Base-by-base conservation (phyloP, 1,140 invertebrate species). In the Cephus cinctus region DNA sequence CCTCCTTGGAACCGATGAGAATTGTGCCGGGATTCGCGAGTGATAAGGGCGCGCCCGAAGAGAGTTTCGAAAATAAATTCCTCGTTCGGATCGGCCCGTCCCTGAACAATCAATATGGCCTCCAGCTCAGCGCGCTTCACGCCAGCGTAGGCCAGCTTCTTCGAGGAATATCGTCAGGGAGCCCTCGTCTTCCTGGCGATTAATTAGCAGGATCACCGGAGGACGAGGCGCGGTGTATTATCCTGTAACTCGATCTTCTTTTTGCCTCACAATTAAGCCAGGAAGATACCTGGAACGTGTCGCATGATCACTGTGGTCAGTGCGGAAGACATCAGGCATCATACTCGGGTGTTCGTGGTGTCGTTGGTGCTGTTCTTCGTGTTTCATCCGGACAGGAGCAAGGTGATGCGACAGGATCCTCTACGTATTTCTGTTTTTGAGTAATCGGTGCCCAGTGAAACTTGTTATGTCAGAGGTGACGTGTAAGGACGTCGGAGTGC, bases 61-160 rank as follows among this genome's bases (percentile, higher is more conserved):
- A 51, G 43, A 19, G 30, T 27, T 48, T 51, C 53, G 56, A 61
- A 51, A 57, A 59, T 52, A 63, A 52, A 64, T 62, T 56, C 39
- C 22, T 52, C 48, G 50, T 43, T 55, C 27, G 49, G 57, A 66
- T 68, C 63, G 63, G 62, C 55, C 52, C 66, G 68, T 60, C 59
- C 65, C 65, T 68, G 64, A 67, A 40, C 31, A 64, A 71, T 71
- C 69, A 69, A 71, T 71, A 71, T 71, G 69, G 67, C 67, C 62
- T 69, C 69, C 65, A 61, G 59, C 45, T 55, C 42, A 30, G 27
- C 12, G 38, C 56, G 56, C 57, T 57, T 50, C 57, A 63, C 60
- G 56, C 53, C 32, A 60, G 40, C 30, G 43, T 58, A 54, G 42
- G 43, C 20, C 23, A 44, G 16, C 41, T 56, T 56, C 48, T 36